Percentiles rank a stretch among this genome's conserved stretches.
These are phyloP conservation scores for Lordiphosa andalusiaca DNA, from an alignment of 2,888 invertebrate species.

Conservation along the genomic window DNA sequence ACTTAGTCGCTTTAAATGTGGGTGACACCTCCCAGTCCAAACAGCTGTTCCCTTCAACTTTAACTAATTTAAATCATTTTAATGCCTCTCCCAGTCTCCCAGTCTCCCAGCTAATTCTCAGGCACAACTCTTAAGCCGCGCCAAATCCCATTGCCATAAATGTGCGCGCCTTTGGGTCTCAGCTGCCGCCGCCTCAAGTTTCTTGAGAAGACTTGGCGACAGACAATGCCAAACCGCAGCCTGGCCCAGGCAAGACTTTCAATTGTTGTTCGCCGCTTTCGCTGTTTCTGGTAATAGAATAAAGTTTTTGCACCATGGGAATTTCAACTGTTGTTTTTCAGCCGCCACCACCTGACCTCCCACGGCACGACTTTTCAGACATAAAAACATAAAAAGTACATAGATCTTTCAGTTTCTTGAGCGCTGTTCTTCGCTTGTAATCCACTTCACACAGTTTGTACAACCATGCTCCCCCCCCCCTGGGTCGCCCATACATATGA, in stretches of 20 bases:
- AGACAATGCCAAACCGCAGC: constrained; percentile 43
- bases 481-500: constrained; percentile 19
- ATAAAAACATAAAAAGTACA: constrained; percentile 51
- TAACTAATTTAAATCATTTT: constrained; percentile 65
- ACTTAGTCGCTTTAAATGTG: too few relatives aligned
- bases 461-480: not conserved
- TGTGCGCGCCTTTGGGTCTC: constrained; percentile 33
- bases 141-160: constrained; percentile 65
- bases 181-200: constrained; percentile 16
- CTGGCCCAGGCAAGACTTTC: constrained; percentile 47
- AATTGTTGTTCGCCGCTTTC: constrained; percentile 58
- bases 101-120: constrained; percentile 51
- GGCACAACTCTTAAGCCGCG: constrained; percentile 43
- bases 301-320: constrained; percentile 72
- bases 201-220: constrained; percentile 15
- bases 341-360: constrained; percentile 45
- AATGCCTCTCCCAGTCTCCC: constrained; percentile 42
- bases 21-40: too few relatives aligned
- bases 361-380: not conserved
- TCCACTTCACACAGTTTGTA: constrained; percentile 47
- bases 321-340: constrained; percentile 72
- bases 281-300: constrained; percentile 58
- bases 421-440: constrained; percentile 58
- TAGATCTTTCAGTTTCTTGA: constrained; percentile 57
- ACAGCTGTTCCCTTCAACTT: not conserved